Evolutionary conservation across 2,113 vertebrate genomes (phyloP).

Genomic region (Marmota flaviventris): DNA sequence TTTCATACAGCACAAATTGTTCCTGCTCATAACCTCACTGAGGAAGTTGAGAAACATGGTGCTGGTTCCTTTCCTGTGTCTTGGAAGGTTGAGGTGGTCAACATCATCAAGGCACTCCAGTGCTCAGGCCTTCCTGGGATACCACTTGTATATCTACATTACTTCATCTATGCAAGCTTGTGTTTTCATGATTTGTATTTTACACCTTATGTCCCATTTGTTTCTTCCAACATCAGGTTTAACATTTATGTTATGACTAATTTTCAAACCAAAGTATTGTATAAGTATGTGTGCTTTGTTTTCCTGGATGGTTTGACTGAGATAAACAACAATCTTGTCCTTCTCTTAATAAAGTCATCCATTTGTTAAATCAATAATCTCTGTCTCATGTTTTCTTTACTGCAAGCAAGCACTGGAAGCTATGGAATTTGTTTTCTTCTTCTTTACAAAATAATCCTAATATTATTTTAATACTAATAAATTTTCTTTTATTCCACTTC

Average conservation of each 20-base stretch:
- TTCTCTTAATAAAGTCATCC: constrained; percentile 87
- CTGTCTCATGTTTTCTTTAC: constrained; percentile 54
- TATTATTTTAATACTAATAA: not conserved
- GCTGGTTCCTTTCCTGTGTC: constrained; percentile 48
- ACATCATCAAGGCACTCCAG: not conserved
- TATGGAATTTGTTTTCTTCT: not conserved
- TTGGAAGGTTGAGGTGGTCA: not conserved
- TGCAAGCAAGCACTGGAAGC: constrained; percentile 20
- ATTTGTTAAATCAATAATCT: constrained; percentile 82
- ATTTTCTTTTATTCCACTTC: not conserved
- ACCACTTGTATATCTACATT: constrained; percentile 77
- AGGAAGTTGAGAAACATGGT: constrained; percentile 40
- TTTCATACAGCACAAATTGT: not conserved
- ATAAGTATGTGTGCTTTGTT: constrained; percentile 83
- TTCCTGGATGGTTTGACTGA: constrained; percentile 82
- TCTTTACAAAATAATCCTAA: not conserved
- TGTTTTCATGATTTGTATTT: constrained; percentile 70
- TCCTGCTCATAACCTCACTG: not conserved
- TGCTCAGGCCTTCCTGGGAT: constrained; percentile 63
- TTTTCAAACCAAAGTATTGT: constrained; percentile 89
- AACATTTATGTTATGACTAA: constrained; percentile 83
- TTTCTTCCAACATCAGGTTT: constrained; percentile 83
- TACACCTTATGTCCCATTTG: constrained; percentile 61
- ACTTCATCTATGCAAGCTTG: constrained; percentile 88
- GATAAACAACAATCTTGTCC: constrained; percentile 82